phyloP scores from a whole-genome alignment of 2,113 vertebrate genomes.

The Trogon surrucura region DNA sequence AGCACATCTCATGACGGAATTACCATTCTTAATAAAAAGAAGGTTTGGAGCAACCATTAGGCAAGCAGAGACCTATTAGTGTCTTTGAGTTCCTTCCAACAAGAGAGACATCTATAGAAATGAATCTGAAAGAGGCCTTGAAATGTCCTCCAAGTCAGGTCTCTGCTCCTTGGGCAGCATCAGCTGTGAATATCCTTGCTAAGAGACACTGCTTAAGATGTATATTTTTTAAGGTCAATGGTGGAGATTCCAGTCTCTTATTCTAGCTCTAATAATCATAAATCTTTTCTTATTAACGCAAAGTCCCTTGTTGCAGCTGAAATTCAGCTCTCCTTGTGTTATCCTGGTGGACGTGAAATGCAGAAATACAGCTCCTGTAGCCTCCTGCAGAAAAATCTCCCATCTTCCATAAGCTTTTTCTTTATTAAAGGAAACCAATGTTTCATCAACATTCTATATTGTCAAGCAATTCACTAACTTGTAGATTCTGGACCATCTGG shows the following conservation, averaged over 20 bases:
- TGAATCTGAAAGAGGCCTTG: not conserved
- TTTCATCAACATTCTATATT: not conserved
- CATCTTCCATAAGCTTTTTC: not conserved
- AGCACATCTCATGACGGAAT: not conserved
- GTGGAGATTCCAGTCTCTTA: not conserved
- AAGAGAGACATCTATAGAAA: not conserved
- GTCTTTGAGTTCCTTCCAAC: not conserved
- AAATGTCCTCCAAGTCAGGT: not conserved
- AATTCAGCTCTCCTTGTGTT: not conserved
- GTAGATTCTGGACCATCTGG: not conserved
- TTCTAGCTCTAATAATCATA: not conserved
- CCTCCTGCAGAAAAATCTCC: not conserved
- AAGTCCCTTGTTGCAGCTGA: not conserved
- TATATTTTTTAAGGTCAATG: not conserved
- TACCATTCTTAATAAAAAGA: not conserved
- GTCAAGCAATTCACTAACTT: not conserved
- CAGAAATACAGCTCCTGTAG: not conserved
- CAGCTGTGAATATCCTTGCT: not conserved
- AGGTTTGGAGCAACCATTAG: not conserved
- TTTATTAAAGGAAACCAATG: not conserved
- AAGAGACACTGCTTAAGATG: not conserved
- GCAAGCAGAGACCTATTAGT: not conserved
- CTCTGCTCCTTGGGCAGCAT: not conserved
- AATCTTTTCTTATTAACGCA: not conserved
- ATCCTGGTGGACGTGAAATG: not conserved